These are phyloP conservation scores for Ophiodon elongatus DNA, from an alignment of 2,113 vertebrate genomes.

Conservation along the genomic window DNA sequence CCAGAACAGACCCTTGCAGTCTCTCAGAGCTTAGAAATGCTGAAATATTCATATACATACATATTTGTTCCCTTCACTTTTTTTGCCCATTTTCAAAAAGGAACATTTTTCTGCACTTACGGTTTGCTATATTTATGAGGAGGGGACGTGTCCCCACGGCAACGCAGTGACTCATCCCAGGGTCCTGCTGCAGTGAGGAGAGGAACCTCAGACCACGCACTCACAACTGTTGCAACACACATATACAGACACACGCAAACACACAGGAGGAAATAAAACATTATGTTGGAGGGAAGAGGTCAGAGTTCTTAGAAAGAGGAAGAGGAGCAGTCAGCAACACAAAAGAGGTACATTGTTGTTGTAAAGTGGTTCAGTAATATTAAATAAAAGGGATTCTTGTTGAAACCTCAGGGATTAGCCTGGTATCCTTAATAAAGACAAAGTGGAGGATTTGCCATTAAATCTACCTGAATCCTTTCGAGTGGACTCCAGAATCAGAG, in stretches of 20 bases:
- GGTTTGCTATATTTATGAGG: constrained; percentile 86
- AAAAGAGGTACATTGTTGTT: neutral
- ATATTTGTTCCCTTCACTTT: constrained; percentile 66
- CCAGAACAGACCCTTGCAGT: constrained; percentile 55
- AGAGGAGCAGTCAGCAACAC: neutral
- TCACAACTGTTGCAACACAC: constrained; percentile 36
- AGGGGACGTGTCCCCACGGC: constrained; percentile 68
- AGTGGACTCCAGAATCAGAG: neutral
- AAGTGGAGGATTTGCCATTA: constrained; percentile 8
- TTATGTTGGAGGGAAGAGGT: constrained; percentile 8
- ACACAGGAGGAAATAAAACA: constrained; percentile 17
- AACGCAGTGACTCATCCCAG: constrained; percentile 76
- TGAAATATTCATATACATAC: constrained; percentile 85
- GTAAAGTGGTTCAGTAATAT: neutral
- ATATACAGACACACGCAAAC: constrained; percentile 19
- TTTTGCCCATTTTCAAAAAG: constrained; percentile 68
- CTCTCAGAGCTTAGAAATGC: constrained; percentile 71
- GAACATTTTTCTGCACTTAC: constrained; percentile 87
- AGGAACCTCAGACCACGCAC: constrained; percentile 42
- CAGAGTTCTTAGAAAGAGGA: constrained; percentile 65
- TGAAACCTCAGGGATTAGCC: constrained; percentile 10
- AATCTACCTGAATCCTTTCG: constrained; percentile 24
- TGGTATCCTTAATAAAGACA: neutral
- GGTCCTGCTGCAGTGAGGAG: constrained; percentile 60
- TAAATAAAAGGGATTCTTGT: constrained; percentile 1